phyloP scores from a whole-genome alignment of 2,113 vertebrate genomes.

The Nyctereutes procyonoides region DNA sequence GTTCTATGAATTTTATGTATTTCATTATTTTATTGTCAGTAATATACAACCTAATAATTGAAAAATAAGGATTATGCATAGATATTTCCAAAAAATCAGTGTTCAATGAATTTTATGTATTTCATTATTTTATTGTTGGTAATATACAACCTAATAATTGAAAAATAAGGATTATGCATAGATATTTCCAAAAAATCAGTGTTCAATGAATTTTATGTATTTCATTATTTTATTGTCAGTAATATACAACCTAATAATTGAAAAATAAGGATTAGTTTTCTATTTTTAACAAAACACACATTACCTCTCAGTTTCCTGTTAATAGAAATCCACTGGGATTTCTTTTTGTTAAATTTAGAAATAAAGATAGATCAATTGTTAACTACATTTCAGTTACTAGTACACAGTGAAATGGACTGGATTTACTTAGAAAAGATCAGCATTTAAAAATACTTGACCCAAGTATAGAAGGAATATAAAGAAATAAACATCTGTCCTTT shows the following conservation, averaged over 20 bases:
- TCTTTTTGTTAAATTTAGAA: constrained; percentile 36
- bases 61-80: constrained; percentile 48
- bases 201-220: neutral
- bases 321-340: neutral
- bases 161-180: too few species aligned
- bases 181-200: neutral
- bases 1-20: neutral
- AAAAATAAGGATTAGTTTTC: constrained; percentile 41
- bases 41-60: neutral
- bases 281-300: constrained; percentile 30
- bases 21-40: constrained; percentile 47
- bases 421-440: neutral
- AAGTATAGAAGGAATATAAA: neutral
- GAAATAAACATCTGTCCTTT: neutral
- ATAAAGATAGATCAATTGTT: neutral
- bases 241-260: neutral
- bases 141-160: too few species aligned
- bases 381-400: constrained; percentile 36
- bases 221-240: constrained; percentile 48
- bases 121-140: too few species aligned
- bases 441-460: neutral
- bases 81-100: too few species aligned
- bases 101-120: too few species aligned
- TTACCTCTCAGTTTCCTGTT: neutral
- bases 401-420: neutral